A percentile compares a stretch with the other conserved stretches of the same genome.
Conservation (phyloP, 2,888 invertebrate species). For the Cataglyphis cursor region DNA sequence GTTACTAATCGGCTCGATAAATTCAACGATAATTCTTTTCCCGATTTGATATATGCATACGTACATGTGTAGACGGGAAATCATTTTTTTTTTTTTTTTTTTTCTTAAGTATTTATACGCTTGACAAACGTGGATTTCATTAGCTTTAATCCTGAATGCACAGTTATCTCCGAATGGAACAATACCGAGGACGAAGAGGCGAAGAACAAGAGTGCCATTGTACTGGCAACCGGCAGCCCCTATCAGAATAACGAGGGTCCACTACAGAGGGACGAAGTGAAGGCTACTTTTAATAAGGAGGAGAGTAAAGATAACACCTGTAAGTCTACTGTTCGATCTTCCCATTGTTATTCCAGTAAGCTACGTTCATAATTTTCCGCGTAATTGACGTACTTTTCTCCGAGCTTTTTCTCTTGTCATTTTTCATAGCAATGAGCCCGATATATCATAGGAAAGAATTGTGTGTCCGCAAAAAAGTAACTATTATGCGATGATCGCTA, state of each 20-base stretch:
- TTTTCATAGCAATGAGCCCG: conserved; percentile 36
- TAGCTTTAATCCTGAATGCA: conserved; percentile 69
- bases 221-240: conserved; percentile 87
- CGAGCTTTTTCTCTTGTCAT: conserved; percentile 44
- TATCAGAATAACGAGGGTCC: conserved; percentile 89
- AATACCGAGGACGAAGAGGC: conserved; percentile 89
- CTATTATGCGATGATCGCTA: conserved; percentile 4
- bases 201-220: conserved; percentile 85
- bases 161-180: conserved; percentile 87
- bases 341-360: conserved; percentile 66
- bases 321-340: conserved; percentile 78
- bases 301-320: conserved; percentile 87
- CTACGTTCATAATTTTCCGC: conserved; percentile 71
- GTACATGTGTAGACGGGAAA: not conserved
- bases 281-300: conserved; percentile 88
- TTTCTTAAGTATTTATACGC: conserved; percentile 18
- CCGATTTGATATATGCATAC: not conserved
- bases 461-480: conserved; percentile 2
- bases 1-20: not conserved
- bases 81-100: conserved; percentile 14
- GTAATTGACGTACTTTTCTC: conserved; percentile 62
- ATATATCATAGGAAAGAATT: conserved; percentile 15
- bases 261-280: conserved; percentile 91
- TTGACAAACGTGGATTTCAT: conserved; percentile 67
- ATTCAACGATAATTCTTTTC: not conserved